Evolutionary conservation across 2,797 vertebrate genomes (phyloP).

Genomic region (Limosa lapponica): DNA sequence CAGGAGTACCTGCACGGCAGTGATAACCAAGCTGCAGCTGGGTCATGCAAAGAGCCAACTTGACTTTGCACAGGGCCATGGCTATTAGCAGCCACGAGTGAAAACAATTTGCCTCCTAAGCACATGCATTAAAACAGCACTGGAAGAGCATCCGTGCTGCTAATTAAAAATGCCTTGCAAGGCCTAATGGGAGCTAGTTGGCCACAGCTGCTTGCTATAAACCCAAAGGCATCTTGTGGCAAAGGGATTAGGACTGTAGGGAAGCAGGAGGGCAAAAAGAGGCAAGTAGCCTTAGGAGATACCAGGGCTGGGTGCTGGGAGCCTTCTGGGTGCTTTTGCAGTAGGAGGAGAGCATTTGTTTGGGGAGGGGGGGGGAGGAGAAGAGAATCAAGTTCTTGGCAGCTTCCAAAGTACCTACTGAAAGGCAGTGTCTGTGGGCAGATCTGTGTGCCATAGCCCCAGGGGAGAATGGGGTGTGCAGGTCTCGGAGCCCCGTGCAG

Average conservation of each 20-base stretch:
- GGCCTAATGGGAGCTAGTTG: background rate
- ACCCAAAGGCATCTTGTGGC: background rate
- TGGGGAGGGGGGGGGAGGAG: background rate
- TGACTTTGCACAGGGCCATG: background rate
- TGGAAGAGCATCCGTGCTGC: background rate
- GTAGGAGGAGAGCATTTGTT: background rate
- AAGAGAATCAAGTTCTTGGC: background rate
- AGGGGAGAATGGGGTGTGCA: background rate
- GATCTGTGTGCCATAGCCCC: background rate
- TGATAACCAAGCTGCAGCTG: background rate
- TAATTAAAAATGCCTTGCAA: background rate
- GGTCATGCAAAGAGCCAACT: background rate
- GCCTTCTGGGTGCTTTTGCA: background rate
- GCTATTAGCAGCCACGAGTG: rapidly evolving
- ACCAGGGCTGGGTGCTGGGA: background rate
- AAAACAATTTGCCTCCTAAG: background rate
- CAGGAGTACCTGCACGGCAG: background rate
- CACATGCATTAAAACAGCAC: background rate
- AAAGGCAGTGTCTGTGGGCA: background rate
- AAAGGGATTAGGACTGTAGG: rapidly evolving
- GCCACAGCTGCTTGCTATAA: background rate
- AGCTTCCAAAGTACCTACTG: background rate
- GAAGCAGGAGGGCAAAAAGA: background rate
- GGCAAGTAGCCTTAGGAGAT: background rate
- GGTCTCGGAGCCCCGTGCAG: background rate